A percentile compares a stretch with the other conserved stretches of the same genome.
Conservation (phyloP, 1,140 invertebrate species). For the Ceratitis capitata region DNA sequence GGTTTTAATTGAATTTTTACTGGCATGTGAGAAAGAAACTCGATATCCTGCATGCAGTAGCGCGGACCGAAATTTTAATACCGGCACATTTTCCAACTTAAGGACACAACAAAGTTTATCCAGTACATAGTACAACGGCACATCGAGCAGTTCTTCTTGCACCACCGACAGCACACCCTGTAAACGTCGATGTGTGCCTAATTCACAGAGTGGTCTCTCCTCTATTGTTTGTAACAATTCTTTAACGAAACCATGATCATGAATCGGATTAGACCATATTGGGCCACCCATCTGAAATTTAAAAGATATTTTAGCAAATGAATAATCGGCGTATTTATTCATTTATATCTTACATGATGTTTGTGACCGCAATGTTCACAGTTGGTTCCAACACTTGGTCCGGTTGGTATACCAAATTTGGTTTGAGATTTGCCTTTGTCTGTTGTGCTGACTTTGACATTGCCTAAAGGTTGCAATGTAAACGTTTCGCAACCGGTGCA, state of each 20-base stretch:
- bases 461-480: conserved; percentile 80
- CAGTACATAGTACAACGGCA: conserved; percentile 88
- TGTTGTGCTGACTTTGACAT: conserved; percentile 69
- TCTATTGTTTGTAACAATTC: conserved; percentile 67
- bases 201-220: conserved; percentile 58
- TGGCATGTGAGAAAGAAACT: conserved; percentile 92
- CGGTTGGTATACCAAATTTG: conserved; percentile 75
- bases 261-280: conserved; percentile 89
- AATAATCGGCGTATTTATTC: not conserved
- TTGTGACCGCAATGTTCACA: conserved; percentile 82
- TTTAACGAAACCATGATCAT: conserved; percentile 81
- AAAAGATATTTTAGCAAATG: conserved; percentile 37
- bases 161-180: conserved; percentile 77
- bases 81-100: conserved; percentile 73
- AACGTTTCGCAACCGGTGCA: conserved; percentile 88
- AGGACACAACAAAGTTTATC: conserved; percentile 73
- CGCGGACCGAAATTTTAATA: conserved; percentile 84
- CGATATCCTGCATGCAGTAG: conserved; percentile 91
- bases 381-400: conserved; percentile 72
- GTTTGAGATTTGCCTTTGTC: conserved; percentile 69
- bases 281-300: conserved; percentile 86
- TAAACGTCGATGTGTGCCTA: conserved; percentile 81
- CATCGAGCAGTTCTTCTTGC: conserved; percentile 82
- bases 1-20: conserved; percentile 91
- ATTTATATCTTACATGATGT: conserved; percentile 72